Percentiles rank a stretch among this genome's conserved stretches.
These are phyloP conservation scores for Arenicola marina DNA, from an alignment of 2,888 invertebrate species.

Conservation along the genomic window DNA sequence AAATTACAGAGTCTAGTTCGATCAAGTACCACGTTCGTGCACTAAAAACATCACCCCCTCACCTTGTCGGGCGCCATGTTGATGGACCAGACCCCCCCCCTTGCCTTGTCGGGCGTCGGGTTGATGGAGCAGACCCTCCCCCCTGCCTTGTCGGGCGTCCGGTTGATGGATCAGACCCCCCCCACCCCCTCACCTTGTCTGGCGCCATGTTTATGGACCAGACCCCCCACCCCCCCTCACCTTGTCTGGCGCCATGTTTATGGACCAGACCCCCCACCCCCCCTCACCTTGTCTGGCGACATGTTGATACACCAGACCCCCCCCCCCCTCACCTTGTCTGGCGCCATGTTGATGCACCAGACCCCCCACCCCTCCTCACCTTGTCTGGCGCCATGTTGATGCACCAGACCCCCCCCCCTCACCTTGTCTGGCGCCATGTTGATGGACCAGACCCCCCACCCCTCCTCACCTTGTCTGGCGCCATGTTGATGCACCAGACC, in stretches of 20 bases:
- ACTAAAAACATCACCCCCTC: no score
- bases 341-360: conserved; percentile 77
- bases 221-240: no score
- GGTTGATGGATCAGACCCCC: conserved; percentile 78
- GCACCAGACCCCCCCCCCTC: no score
- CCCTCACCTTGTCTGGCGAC: conserved; percentile 78
- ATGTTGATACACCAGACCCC: conserved; percentile 80
- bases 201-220: conserved; percentile 79
- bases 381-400: no score
- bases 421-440: conserved; percentile 81
- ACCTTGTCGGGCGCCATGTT: conserved; percentile 81
- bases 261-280: conserved; percentile 79
- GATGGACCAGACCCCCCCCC: conserved; percentile 79
- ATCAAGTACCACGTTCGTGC: no score
- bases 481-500: conserved; percentile 78
- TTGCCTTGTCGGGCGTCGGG: conserved; percentile 79
- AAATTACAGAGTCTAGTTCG: no score
- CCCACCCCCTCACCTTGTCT: conserved; percentile 78
- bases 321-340: conserved; percentile 77
- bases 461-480: conserved; percentile 80
- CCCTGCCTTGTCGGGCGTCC: conserved; percentile 82
- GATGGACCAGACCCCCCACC: conserved; percentile 80
- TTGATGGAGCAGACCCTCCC: conserved; percentile 80
- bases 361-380: no score
- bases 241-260: conserved; percentile 80